phyloP scores from a whole-genome alignment of 2,797 vertebrate genomes.

The Halcyon chelicuti region DNA sequence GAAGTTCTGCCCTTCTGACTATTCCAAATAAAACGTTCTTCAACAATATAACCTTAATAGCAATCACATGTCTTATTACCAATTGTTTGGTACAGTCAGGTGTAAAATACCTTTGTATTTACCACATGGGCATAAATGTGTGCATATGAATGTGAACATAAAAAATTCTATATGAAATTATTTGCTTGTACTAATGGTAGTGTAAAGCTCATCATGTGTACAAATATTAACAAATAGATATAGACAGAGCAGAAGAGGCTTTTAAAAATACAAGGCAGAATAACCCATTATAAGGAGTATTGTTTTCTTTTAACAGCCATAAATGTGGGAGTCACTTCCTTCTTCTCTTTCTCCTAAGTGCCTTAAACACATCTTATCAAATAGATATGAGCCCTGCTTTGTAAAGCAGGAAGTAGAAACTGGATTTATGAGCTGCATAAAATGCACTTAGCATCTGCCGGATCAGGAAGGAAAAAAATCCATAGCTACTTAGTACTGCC shows the following conservation, averaged over 20 bases:
- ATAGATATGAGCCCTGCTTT: constrained; percentile 30
- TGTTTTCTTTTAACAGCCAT: neutral
- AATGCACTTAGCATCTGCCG: constrained; percentile 43
- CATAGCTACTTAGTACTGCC: neutral
- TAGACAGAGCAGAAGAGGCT: neutral
- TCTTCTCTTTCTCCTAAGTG: neutral
- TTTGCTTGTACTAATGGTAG: neutral
- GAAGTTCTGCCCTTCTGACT: neutral
- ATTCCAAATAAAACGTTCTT: neutral
- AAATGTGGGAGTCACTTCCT: constrained; percentile 17
- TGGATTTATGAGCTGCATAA: constrained; percentile 60
- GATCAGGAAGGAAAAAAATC: constrained; percentile 39
- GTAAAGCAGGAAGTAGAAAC: constrained; percentile 40
- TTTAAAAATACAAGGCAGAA: neutral
- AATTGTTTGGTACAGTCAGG: neutral
- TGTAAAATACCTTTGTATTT: neutral
- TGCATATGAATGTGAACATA: fast-evolving
- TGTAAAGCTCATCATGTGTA: neutral
- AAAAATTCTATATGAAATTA: neutral
- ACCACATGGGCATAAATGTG: neutral
- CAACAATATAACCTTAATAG: neutral
- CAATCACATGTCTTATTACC: neutral
- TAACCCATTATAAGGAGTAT: neutral
- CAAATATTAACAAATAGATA: neutral
- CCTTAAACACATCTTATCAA: constrained; percentile 40